Evolutionary conservation across 1,140 invertebrate species (phyloP).

Genomic region (Forficula auricularia): DNA sequence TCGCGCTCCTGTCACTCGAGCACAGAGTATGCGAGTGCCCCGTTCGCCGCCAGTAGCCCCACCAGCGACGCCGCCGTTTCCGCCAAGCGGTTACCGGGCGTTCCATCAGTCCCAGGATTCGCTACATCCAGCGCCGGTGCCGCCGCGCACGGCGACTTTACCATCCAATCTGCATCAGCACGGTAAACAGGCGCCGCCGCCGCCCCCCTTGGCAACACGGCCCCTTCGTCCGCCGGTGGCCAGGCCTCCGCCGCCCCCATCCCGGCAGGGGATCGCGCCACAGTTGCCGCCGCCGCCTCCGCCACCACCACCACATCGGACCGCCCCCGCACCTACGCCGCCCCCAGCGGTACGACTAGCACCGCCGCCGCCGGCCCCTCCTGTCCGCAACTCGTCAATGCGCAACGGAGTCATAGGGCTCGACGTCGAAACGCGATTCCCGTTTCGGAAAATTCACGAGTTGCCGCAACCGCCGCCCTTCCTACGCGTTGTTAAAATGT

Average conservation of each 20-base stretch:
- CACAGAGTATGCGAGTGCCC: slow-evolving; percentile 35
- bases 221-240: slow-evolving; percentile 17
- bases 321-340: slow-evolving; percentile 5
- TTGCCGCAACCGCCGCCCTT: slow-evolving; percentile 33
- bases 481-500: slow-evolving; percentile 29
- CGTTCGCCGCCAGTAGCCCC: slow-evolving; percentile 28
- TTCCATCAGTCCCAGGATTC: slow-evolving; percentile 35
- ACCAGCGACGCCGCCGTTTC: slow-evolving; percentile 4
- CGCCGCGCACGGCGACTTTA: slow-evolving; percentile 10
- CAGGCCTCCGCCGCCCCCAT: slow-evolving; percentile 16
- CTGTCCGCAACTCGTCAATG: slow-evolving; percentile 19
- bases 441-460: slow-evolving; percentile 29
- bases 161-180: slow-evolving; percentile 12
- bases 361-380: slow-evolving; percentile 17
- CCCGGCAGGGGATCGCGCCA: slow-evolving; percentile 22
- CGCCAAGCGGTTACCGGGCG: slow-evolving; percentile 14
- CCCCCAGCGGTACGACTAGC: slow-evolving; percentile 4
- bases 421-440: slow-evolving; percentile 31
- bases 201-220: slow-evolving; percentile 26
- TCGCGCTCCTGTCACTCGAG: slow-evolving; percentile 26
- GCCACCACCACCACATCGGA: slow-evolving; percentile 17
- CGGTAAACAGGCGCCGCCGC: slow-evolving; percentile 21
- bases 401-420: slow-evolving; percentile 17
- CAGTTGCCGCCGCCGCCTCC: slow-evolving; percentile 18
- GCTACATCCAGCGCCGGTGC: slow-evolving; percentile 17